These are phyloP conservation scores for Crossaster papposus DNA, from an alignment of 53 echinoderm and acorn worm genomes.

Conservation along the genomic window DNA sequence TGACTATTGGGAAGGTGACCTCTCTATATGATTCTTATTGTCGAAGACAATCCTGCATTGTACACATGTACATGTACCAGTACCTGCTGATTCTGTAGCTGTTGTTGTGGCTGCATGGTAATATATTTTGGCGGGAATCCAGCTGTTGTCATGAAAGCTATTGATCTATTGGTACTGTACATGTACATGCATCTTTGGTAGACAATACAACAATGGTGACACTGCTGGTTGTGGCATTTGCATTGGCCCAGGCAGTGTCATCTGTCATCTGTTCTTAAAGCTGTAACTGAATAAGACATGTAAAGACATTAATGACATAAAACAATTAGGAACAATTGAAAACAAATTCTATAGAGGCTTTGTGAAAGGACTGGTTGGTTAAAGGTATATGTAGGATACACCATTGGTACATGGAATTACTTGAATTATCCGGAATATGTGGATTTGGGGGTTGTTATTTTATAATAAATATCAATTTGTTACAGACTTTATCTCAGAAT, in stretches of 20 bases:
- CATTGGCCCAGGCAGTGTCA: neutral
- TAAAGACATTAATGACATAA: neutral
- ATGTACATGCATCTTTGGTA: too few species aligned
- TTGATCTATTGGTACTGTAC: conserved; percentile 50
- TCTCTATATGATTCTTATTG: neutral
- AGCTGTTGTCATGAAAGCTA: conserved; percentile 2
- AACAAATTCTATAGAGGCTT: neutral
- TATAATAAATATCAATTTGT: too few species aligned
- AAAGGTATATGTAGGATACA: neutral
- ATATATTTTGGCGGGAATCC: conserved; percentile 24
- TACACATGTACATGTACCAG: neutral
- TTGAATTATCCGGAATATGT: neutral
- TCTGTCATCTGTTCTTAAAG: neutral
- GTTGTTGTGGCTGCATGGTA: conserved; percentile 14
- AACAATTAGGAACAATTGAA: neutral
- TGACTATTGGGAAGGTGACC: neutral
- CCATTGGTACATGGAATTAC: neutral
- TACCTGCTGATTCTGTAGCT: neutral
- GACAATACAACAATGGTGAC: neutral
- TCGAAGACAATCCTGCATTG: neutral
- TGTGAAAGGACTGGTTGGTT: too few species aligned
- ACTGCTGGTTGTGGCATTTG: neutral
- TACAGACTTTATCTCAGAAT: too few species aligned
- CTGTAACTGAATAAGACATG: neutral
- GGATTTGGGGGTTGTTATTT: too few species aligned